These are phyloP conservation scores for Osmerus eperlanus DNA, from an alignment of 2,113 vertebrate species.

Conservation along the genomic window DNA sequence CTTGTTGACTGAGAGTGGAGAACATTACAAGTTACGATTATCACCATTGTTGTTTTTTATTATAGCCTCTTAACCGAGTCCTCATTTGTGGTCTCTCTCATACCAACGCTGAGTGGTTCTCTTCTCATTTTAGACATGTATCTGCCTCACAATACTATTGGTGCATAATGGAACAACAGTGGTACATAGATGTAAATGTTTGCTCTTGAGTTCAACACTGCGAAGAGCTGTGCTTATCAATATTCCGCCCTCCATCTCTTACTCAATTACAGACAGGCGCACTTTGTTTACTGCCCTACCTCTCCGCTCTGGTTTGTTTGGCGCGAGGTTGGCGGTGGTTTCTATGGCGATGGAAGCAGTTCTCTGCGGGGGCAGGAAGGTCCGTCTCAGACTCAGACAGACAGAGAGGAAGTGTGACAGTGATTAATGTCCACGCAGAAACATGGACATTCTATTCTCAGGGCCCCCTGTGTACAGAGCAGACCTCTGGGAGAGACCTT, in stretches of 20 bases:
- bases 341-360: conserved; percentile 63
- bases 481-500: too few relatives aligned
- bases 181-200: not conserved
- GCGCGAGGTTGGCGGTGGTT: conserved; percentile 52
- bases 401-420: conserved; percentile 59
- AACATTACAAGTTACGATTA: too few relatives aligned
- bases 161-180: not conserved
- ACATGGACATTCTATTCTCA: conserved; percentile 29
- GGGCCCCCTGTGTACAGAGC: not conserved
- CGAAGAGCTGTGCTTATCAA: conserved; percentile 3
- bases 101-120: too few relatives aligned
- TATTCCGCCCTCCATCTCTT: conserved; percentile 1
- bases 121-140: too few relatives aligned
- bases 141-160: too few relatives aligned
- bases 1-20: too few relatives aligned
- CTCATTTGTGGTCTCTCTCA: too few relatives aligned
- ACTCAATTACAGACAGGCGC: conserved; percentile 23
- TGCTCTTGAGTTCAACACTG: conserved; percentile 3
- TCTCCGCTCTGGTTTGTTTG: conserved; percentile 37
- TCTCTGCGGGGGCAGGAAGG: conserved; percentile 49
- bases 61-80: too few relatives aligned
- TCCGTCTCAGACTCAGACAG: conserved; percentile 46
- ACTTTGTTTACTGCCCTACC: conserved; percentile 25
- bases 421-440: conserved; percentile 74
- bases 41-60: too few relatives aligned